Conservation (phyloP, 2,888 invertebrate genomes). For the Cryptops parisi region DNA sequence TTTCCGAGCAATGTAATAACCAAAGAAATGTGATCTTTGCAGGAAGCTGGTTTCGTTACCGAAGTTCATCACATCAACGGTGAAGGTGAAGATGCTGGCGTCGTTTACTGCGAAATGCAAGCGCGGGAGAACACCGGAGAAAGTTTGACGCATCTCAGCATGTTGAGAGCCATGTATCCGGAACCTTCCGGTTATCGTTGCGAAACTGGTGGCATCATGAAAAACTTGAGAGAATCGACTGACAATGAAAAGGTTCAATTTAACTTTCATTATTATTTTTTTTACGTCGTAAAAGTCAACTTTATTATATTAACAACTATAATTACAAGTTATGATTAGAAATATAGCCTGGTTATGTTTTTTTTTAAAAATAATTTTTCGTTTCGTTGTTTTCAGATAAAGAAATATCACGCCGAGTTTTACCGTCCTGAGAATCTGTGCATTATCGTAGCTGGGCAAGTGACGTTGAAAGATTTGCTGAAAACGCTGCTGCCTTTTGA, state of each 20-base stretch:
- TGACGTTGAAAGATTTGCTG: slow-evolving; percentile 59
- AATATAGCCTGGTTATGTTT: too few species aligned
- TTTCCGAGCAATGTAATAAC: too few species aligned
- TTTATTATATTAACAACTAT: too few species aligned
- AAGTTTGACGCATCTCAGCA: slow-evolving; percentile 47
- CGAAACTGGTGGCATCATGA: slow-evolving; percentile 70
- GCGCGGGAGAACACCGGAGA: slow-evolving; percentile 67
- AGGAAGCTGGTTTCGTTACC: slow-evolving; percentile 68
- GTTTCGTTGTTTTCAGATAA: slow-evolving; percentile 40
- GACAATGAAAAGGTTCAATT: slow-evolving; percentile 61
- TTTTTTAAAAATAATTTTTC: background rate
- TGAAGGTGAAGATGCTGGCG: slow-evolving; percentile 77
- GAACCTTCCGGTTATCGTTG: slow-evolving; percentile 67
- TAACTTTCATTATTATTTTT: slow-evolving; percentile 1
- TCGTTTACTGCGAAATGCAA: slow-evolving; percentile 94
- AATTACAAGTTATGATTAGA: too few species aligned
- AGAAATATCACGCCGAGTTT: slow-evolving; percentile 64
- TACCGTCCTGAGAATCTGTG: slow-evolving; percentile 80
- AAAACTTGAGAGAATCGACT: slow-evolving; percentile 66
- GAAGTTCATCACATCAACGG: slow-evolving; percentile 86
- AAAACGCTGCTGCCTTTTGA: slow-evolving; percentile 54
- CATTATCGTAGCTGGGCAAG: slow-evolving; percentile 66
- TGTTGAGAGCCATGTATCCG: slow-evolving; percentile 60
- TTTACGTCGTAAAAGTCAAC: background rate
- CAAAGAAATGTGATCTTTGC: too few species aligned